Evolutionary conservation across 2,888 invertebrate genomes (phyloP).

Genomic region (Yponomeuta evonymella): DNA sequence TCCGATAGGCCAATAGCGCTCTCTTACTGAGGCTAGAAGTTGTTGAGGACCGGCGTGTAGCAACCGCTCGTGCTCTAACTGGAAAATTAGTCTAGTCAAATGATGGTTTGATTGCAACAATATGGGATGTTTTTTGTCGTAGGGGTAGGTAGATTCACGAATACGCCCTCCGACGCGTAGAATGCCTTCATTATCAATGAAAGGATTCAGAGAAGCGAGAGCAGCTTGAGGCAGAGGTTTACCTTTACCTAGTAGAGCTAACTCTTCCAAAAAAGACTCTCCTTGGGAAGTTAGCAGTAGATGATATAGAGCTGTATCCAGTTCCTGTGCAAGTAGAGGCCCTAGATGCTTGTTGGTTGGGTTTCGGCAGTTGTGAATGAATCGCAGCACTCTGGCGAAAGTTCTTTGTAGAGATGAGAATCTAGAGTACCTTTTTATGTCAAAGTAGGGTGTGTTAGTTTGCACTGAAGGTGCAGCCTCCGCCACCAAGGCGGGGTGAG

Average conservation of each 20-base stretch:
- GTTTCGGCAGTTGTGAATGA: background rate
- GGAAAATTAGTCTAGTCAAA: background rate
- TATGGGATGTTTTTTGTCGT: background rate
- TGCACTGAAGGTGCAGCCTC: too few species aligned
- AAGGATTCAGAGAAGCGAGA: too few species aligned
- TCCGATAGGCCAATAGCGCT: too few species aligned
- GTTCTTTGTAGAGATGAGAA: background rate
- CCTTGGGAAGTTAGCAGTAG: background rate
- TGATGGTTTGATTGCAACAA: background rate
- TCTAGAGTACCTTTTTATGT: background rate
- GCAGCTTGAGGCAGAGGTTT: conserved; percentile 10
- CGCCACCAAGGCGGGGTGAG: background rate
- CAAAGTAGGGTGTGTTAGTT: background rate
- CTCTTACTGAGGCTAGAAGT: background rate
- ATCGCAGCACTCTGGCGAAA: conserved; percentile 3
- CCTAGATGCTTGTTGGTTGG: background rate
- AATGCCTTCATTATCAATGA: conserved; percentile 15
- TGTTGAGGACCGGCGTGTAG: conserved; percentile 8
- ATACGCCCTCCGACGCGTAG: background rate
- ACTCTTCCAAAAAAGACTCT: background rate
- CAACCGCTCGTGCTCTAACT: background rate
- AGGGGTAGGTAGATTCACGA: background rate
- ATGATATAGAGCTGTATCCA: background rate
- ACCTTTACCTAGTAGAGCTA: background rate
- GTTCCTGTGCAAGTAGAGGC: background rate